phyloP scores from a whole-genome alignment of 2,113 vertebrate genomes.

The Plecturocebus donacophilus region DNA sequence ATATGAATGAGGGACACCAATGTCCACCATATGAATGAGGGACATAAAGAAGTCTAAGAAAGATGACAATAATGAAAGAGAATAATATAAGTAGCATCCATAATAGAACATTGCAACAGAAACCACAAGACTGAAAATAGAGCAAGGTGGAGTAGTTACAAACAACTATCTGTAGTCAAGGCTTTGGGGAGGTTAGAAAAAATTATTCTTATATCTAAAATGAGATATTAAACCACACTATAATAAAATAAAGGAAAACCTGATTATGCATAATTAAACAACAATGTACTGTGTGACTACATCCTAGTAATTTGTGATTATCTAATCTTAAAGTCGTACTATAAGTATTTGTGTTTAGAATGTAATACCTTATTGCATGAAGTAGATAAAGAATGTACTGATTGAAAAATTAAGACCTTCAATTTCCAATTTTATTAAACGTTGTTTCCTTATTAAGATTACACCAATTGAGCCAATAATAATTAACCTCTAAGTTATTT shows the following conservation, averaged over 20 bases:
- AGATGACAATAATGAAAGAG: not conserved
- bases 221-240: not conserved
- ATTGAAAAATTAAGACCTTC: not conserved
- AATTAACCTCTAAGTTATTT: conserved; percentile 27
- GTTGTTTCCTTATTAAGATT: conserved; percentile 6
- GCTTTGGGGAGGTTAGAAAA: not conserved
- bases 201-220: not conserved
- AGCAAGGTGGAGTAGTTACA: not conserved
- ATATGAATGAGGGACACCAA: not conserved
- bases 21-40: not conserved
- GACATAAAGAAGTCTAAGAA: not conserved
- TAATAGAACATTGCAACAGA: not conserved
- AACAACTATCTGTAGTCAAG: not conserved
- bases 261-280: conserved; percentile 13
- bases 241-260: not conserved
- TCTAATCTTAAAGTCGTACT: not conserved
- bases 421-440: conserved; percentile 33
- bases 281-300: not conserved
- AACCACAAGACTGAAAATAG: not conserved
- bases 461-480: not conserved
- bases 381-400: not conserved
- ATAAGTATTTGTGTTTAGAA: not conserved
- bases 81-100: not conserved
- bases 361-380: not conserved
- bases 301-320: not conserved